A percentile compares a stretch with the other conserved stretches of the same genome.
phyloP scores from a whole-genome alignment of 2,888 invertebrate genomes.

The Sinotaia quadrata region DNA sequence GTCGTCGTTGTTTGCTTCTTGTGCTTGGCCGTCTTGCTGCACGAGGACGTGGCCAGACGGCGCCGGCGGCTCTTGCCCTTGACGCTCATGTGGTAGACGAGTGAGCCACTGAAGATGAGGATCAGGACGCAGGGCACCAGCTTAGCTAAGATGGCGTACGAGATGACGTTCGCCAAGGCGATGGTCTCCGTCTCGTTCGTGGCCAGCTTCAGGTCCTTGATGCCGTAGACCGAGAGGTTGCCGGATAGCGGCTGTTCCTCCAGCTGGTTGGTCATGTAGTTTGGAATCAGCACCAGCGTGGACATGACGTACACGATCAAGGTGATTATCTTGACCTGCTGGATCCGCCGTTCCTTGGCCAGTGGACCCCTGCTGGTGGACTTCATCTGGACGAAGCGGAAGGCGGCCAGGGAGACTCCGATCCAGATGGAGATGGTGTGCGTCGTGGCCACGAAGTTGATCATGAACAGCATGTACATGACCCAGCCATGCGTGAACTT shows the following conservation, averaged over 20 bases:
- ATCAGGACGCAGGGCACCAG: slow-evolving; percentile 89
- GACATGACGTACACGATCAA: slow-evolving; percentile 88
- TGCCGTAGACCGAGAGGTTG: slow-evolving; percentile 47
- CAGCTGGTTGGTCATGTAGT: slow-evolving; percentile 86
- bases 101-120: slow-evolving; percentile 77
- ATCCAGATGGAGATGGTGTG: slow-evolving; percentile 95
- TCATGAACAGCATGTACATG: slow-evolving; percentile 79
- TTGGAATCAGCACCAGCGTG: slow-evolving; percentile 85
- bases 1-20: slow-evolving; percentile 81
- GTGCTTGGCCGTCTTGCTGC: slow-evolving; percentile 46
- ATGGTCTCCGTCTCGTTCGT: slow-evolving; percentile 51
- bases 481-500: slow-evolving; percentile 69
- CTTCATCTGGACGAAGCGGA: slow-evolving; percentile 80
- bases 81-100: slow-evolving; percentile 64
- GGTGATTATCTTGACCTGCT: slow-evolving; percentile 47
- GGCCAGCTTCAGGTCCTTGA: slow-evolving; percentile 50
- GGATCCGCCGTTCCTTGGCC: slow-evolving; percentile 51
- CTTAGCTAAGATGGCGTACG: slow-evolving; percentile 83
- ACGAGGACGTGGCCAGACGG: slow-evolving; percentile 49
- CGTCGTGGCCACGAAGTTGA: slow-evolving; percentile 88
- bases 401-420: slow-evolving; percentile 91
- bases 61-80: slow-evolving; percentile 50
- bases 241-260: slow-evolving; percentile 35
- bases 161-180: slow-evolving; percentile 54
- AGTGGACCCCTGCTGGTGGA: slow-evolving; percentile 55